Base-by-base conservation (phyloP, 2,797 vertebrate genomes). In the Amblyopsis hoosieri region DNA sequence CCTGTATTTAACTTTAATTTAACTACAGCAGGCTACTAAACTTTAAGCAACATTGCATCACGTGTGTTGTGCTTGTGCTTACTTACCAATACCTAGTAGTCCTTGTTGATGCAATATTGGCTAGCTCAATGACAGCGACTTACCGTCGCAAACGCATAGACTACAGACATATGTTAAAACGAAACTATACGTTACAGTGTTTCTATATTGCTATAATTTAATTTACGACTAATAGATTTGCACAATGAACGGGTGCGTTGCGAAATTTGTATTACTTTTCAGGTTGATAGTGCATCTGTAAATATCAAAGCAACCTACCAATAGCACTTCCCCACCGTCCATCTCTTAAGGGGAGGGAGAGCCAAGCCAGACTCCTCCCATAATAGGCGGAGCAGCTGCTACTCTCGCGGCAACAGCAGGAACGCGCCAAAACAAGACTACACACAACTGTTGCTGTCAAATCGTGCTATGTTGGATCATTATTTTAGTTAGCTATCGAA, bases 391-490 rank as follows among this genome's bases (percentile, higher is more conserved):
- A 10, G 3, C 47, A 9, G 37, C 45, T 10, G 47, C 63, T 31
- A 54, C 1, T 83, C 82, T 88, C 90, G 90, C 90, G 90, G 80
- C 47, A 90, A 76, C 59, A 61, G 37, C 46, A 48, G 14, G 54
- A 78, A 58, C 76, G 85, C 90, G 90, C 89, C 84, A 91, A 91
- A 91, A 54, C 79, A 85, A 72, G 82, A 89, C 87, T 84, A 87
- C 80, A 80, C 4, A 17, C 1, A 4, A 11, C 11, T n/a, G 31
- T 23, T 13, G 19, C 19, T 4, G 37, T 15, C 66, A 67, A 17
- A 48, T 10, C 4, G 55, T 42, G 3, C 1, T 15, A 13, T 48
- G 13, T 7, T n/a, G 62, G 0, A 9, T 47, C 12, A 17, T 48
- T 17, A 3, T 15, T 2, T 8, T 47, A 17, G 12, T 17, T 9